These are phyloP conservation scores for Gavia stellata DNA, from an alignment of 2,113 vertebrate genomes.

Conservation along the genomic window DNA sequence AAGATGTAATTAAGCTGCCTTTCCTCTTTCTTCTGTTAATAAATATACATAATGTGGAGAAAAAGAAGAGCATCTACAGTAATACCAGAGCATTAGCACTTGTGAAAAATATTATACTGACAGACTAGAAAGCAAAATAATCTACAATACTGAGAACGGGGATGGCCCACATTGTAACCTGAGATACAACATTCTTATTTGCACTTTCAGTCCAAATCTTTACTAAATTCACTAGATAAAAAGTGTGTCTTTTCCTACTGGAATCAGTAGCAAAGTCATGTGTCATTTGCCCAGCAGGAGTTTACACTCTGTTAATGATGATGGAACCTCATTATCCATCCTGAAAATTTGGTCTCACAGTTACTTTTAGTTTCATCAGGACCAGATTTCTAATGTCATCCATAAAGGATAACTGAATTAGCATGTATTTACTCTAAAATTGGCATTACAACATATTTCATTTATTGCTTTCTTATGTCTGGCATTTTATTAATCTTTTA, in stretches of 20 bases:
- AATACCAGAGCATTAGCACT: neutral
- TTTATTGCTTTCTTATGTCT: neutral
- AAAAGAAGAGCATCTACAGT: neutral
- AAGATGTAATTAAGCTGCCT: neutral
- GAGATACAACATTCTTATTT: neutral
- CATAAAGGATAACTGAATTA: neutral
- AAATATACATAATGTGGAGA: neutral
- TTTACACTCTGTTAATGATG: neutral
- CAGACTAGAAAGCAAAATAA: neutral
- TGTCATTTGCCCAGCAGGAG: neutral
- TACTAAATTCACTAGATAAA: neutral
- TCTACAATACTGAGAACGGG: neutral
- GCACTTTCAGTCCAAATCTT: neutral
- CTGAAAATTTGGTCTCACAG: neutral
- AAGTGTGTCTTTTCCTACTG: neutral
- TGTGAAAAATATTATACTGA: neutral
- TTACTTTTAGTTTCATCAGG: neutral
- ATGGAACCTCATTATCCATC: neutral
- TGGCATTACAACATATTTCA: neutral
- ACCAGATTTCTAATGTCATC: neutral
- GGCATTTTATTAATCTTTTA: neutral
- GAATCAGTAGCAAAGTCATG: neutral
- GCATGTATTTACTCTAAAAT: neutral
- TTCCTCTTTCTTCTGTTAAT: neutral
- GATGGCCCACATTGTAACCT: neutral